Conservation (phyloP, 2,113 vertebrate genomes). For the Centropus unirufus region DNA sequence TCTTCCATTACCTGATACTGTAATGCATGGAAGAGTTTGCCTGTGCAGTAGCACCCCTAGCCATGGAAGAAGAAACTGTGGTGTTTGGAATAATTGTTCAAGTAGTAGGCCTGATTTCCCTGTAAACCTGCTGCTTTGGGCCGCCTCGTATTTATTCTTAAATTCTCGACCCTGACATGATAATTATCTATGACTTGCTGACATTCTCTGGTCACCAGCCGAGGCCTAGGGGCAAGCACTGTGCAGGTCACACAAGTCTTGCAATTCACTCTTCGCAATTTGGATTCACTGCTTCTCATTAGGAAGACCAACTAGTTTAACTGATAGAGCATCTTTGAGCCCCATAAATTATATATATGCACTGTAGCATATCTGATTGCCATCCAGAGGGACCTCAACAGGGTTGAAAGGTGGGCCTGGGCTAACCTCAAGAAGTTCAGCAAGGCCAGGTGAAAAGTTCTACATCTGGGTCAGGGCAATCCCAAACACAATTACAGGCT, state of each 20-base stretch:
- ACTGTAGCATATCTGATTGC: background rate
- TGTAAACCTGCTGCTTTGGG: background rate
- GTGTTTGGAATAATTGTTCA: background rate
- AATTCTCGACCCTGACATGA: background rate
- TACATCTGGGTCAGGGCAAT: too few species aligned
- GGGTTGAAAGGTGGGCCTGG: too few species aligned
- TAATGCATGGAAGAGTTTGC: background rate
- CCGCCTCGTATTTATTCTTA: background rate
- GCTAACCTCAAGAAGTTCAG: too few species aligned
- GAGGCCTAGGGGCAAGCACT: background rate
- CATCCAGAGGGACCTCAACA: too few species aligned
- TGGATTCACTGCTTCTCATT: background rate
- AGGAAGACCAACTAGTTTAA: background rate
- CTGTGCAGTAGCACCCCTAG: background rate
- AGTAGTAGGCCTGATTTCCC: background rate
- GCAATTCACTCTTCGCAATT: background rate
- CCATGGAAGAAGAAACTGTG: background rate
- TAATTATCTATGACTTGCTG: constrained; percentile 18
- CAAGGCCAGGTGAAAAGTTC: too few species aligned
- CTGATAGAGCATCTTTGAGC: background rate
- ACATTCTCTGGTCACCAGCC: background rate
- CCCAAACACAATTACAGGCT: too few species aligned
- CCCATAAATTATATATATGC: background rate
- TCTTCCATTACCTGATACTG: background rate
- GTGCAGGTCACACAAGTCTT: background rate